Evolutionary conservation across 2,113 vertebrate genomes (phyloP).

Genomic region (Oenanthe oenanthe): DNA sequence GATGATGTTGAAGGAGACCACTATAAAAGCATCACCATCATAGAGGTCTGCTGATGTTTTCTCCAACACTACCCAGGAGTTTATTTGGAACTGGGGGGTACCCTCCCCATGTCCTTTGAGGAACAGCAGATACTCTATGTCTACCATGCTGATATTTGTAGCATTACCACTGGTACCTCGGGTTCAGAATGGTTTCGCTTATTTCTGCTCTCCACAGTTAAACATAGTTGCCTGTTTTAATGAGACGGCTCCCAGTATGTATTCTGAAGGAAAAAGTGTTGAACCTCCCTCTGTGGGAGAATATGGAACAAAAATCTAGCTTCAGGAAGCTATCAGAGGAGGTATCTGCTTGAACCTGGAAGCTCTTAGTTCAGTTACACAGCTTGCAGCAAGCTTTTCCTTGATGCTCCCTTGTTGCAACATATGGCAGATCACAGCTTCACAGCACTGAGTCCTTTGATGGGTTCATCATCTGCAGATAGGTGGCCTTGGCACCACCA

Average conservation of each 20-base stretch:
- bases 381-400: neutral
- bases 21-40: neutral
- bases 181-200: neutral
- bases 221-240: neutral
- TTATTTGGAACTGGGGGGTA: neutral
- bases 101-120: neutral
- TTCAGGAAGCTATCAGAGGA: neutral
- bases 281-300: neutral
- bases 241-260: neutral
- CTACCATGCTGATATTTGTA: neutral
- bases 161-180: neutral
- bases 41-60: neutral
- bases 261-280: neutral
- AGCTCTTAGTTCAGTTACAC: neutral
- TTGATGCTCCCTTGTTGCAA: neutral
- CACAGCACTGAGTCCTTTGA: neutral
- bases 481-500: neutral
- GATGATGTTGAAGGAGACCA: neutral
- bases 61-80: rapidly evolving
- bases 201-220: neutral
- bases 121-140: neutral
- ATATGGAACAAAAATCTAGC: neutral
- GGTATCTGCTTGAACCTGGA: neutral
- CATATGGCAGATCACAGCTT: neutral
- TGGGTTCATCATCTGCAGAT: neutral